Conservation (phyloP, 2,113 vertebrate species). For the Regulus satrapa region DNA sequence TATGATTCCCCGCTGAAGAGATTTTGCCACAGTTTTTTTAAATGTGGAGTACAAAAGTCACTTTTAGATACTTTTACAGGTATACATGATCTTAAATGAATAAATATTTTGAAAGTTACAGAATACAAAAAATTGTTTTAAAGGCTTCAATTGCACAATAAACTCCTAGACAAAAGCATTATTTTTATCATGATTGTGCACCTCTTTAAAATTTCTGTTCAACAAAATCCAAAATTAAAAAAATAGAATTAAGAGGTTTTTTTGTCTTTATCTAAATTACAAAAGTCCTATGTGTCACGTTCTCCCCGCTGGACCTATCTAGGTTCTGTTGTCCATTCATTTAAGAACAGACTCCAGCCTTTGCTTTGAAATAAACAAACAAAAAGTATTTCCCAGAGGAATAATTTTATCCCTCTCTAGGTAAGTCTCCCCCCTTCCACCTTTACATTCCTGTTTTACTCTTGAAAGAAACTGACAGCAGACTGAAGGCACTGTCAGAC, state of each 20-base stretch:
- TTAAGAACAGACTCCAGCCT: background rate
- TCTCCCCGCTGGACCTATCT: background rate
- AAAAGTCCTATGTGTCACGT: background rate
- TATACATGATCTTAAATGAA: background rate
- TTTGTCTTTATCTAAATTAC: background rate
- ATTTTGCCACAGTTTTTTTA: background rate
- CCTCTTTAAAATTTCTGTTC: background rate
- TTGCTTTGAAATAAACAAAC: constrained; percentile 14
- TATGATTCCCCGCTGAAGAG: background rate
- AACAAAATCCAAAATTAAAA: background rate
- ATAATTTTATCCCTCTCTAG: background rate
- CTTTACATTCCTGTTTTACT: background rate
- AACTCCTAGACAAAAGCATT: background rate
- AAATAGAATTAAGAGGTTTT: too few relatives aligned
- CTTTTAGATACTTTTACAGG: background rate
- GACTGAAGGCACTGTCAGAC: constrained; percentile 19
- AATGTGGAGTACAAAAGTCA: background rate
- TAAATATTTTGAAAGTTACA: background rate
- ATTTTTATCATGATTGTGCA: background rate
- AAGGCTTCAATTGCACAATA: background rate
- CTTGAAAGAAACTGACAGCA: constrained; percentile 30
- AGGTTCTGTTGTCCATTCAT: background rate
- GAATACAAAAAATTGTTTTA: background rate
- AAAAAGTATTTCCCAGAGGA: background rate
- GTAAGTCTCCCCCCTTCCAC: background rate